phyloP scores from a whole-genome alignment of 2,888 invertebrate species.

The Zygaena filipendulae region DNA sequence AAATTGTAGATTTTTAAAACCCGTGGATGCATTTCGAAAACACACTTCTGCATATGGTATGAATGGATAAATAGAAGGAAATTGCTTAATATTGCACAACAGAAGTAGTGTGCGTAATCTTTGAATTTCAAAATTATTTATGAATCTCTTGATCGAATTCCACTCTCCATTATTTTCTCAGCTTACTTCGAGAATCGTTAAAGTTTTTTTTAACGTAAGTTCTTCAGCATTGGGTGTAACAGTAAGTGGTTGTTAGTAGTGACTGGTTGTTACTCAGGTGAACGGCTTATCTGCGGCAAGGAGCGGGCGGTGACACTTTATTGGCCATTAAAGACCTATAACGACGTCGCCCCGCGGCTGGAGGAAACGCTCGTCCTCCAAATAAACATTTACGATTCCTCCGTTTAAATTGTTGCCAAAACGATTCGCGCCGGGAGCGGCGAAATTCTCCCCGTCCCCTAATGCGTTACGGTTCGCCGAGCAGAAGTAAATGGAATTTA shows the following conservation, averaged over 20 bases:
- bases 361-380: slow-evolving; percentile 40
- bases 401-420: slow-evolving; percentile 60
- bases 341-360: slow-evolving; percentile 47
- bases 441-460: slow-evolving; percentile 39
- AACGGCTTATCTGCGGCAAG: slow-evolving; percentile 39
- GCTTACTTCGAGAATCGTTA: not conserved
- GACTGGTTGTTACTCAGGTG: slow-evolving; percentile 46
- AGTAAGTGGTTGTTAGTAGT: slow-evolving; percentile 16
- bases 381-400: slow-evolving; percentile 62
- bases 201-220: slow-evolving; percentile 7
- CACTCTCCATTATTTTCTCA: no score
- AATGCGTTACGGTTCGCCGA: slow-evolving; percentile 53
- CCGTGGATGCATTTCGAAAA: no score
- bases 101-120: no score
- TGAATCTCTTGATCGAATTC: no score
- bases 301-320: slow-evolving; percentile 55
- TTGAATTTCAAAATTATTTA: no score
- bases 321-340: slow-evolving; percentile 61
- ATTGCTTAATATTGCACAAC: no score
- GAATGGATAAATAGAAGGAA: no score
- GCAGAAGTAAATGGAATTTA: slow-evolving; percentile 60
- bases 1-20: no score
- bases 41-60: no score
- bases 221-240: slow-evolving; percentile 2
- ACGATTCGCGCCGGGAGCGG: slow-evolving; percentile 46